Evolutionary conservation across 1,140 invertebrate genomes (phyloP).

Genomic region (Triops cancriformis): DNA sequence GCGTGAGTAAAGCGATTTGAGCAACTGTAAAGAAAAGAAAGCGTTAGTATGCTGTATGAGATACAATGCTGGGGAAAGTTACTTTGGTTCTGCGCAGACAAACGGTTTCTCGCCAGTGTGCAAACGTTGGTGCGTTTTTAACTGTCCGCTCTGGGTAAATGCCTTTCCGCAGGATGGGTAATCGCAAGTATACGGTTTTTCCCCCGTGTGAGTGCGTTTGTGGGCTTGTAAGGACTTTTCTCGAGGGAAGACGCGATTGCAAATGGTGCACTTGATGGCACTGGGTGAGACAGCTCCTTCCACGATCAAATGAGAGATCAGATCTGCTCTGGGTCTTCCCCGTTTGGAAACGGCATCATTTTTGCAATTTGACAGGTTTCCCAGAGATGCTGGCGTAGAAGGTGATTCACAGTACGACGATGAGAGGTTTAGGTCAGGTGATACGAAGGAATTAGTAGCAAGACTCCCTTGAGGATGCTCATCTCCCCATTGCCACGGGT

Average conservation of each 20-base stretch:
- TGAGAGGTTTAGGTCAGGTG: not conserved
- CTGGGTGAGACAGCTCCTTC: conserved; percentile 59
- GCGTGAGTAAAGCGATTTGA: conserved; percentile 67
- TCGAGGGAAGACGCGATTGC: conserved; percentile 65
- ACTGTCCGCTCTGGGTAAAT: conserved; percentile 73
- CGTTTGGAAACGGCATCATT: conserved; percentile 35
- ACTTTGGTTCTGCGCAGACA: conserved; percentile 56
- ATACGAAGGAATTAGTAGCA: not conserved
- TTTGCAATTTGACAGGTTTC: not conserved
- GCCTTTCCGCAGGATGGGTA: conserved; percentile 64
- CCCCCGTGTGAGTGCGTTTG: conserved; percentile 68
- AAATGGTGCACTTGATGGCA: conserved; percentile 63
- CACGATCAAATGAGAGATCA: conserved; percentile 58
- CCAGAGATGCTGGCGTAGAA: not conserved
- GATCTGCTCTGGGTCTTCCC: conserved; percentile 63
- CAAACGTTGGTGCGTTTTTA: conserved; percentile 71
- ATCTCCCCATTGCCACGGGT: not conserved
- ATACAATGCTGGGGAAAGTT: conserved; percentile 33
- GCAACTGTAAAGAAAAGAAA: conserved; percentile 40
- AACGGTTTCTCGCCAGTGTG: conserved; percentile 79
- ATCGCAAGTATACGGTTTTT: conserved; percentile 68
- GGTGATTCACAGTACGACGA: not conserved
- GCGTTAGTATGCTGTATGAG: not conserved
- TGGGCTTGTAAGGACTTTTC: conserved; percentile 76
- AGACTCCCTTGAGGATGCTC: not conserved